phyloP scores from a whole-genome alignment of 2,113 vertebrate species.

The Heloderma charlesbogerti region DNA sequence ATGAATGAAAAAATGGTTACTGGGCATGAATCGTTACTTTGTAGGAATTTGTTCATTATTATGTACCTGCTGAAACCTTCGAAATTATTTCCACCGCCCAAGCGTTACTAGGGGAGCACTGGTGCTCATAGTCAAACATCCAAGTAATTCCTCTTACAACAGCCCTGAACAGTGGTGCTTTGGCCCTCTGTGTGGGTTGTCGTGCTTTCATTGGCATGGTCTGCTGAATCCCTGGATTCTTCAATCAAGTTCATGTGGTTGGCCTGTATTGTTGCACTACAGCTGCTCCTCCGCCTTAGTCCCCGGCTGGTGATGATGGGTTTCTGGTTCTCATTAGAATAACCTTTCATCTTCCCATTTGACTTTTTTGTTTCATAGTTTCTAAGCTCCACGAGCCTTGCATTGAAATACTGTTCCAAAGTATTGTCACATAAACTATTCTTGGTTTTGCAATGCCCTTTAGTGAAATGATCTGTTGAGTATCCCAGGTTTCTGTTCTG shows the following conservation, averaged over 20 bases:
- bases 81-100: constrained; percentile 4
- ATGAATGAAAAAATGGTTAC: not conserved
- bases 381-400: constrained; percentile 59
- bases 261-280: rapidly evolving
- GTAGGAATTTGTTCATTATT: rapidly evolving
- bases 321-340: constrained; percentile 7
- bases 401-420: constrained; percentile 50
- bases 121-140: constrained; percentile 45
- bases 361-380: constrained; percentile 8
- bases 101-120: constrained; percentile 5
- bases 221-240: not conserved
- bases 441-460: not conserved
- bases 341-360: not conserved
- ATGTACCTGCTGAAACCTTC: not conserved
- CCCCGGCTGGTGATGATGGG: rapidly evolving
- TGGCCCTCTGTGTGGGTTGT: rapidly evolving
- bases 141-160: constrained; percentile 5
- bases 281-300: constrained; percentile 33
- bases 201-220: rapidly evolving
- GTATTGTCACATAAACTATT: constrained; percentile 51
- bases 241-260: rapidly evolving
- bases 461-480: not conserved
- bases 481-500: constrained; percentile 11
- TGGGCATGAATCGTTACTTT: not conserved
- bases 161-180: not conserved